A percentile compares a stretch with the other conserved stretches of the same genome.
These are phyloP conservation scores for Rhodinocichla rosea DNA, from an alignment of 2,113 vertebrate genomes.

Conservation along the genomic window DNA sequence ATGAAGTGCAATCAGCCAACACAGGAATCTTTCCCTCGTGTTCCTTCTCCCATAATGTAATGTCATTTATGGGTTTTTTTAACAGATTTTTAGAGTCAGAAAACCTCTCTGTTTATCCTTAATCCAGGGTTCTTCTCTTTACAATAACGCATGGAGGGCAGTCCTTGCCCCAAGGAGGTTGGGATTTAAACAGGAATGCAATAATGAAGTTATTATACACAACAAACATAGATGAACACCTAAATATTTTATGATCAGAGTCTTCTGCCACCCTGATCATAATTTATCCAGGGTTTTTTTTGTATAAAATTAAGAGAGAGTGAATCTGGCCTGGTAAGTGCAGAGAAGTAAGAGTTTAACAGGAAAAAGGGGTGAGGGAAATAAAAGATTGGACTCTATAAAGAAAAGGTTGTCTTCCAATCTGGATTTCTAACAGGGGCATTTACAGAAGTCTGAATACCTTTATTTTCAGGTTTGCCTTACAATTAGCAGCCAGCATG, in stretches of 20 bases:
- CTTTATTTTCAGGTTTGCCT: background rate
- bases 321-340: background rate
- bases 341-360: background rate
- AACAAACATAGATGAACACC: background rate
- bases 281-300: background rate
- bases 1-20: background rate
- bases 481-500: background rate
- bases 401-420: background rate
- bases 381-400: background rate
- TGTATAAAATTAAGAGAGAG: background rate
- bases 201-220: background rate
- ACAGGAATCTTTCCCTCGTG: background rate
- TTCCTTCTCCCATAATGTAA: background rate
- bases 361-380: background rate
- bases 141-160: fast-evolving
- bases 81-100: background rate
- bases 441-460: background rate
- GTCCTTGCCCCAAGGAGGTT: background rate
- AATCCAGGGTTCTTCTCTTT: background rate
- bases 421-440: background rate
- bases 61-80: background rate
- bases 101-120: background rate
- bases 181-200: background rate
- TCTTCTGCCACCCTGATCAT: background rate
- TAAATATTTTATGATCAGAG: fast-evolving